Percentiles rank a stretch among this genome's conserved stretches.
Conservation (phyloP, 2,113 vertebrate species). For the Anoura caudifer region DNA sequence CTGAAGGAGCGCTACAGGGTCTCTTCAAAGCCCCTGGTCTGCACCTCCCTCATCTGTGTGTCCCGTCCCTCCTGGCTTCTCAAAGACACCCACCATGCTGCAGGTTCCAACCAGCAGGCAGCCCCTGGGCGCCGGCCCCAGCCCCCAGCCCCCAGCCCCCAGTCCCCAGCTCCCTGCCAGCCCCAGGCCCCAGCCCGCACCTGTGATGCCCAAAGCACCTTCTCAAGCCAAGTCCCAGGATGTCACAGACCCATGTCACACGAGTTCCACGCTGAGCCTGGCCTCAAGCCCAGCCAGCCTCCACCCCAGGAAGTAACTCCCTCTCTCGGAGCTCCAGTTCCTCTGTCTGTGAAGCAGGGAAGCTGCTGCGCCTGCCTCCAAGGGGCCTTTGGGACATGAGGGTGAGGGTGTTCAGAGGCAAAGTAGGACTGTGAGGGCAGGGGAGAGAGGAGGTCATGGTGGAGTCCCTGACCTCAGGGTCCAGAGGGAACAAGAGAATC, state of each 20-base stretch:
- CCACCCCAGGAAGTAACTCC: neutral
- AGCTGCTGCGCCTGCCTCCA: accelerated
- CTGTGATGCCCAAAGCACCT: neutral
- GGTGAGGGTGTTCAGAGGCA: accelerated
- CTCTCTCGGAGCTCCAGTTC: neutral
- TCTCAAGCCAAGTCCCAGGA: neutral
- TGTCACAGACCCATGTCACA: accelerated
- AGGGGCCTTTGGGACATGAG: neutral
- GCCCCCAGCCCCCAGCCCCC: neutral
- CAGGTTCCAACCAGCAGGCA: neutral
- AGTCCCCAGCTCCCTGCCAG: neutral
- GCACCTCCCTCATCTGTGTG: accelerated
- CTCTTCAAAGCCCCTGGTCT: neutral
- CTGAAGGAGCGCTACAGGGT: accelerated
- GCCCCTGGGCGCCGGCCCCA: accelerated
- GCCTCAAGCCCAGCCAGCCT: neutral
- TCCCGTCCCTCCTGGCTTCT: neutral
- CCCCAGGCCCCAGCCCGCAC: neutral
- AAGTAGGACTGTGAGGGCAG: accelerated
- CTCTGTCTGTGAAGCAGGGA: neutral
- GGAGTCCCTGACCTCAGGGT: neutral
- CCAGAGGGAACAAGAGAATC: neutral
- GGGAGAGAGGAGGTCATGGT: neutral
- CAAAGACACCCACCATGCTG: neutral
- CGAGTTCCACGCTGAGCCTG: accelerated